phyloP scores from a whole-genome alignment of 2,113 vertebrate species.

The Melanocharis versteri region DNA sequence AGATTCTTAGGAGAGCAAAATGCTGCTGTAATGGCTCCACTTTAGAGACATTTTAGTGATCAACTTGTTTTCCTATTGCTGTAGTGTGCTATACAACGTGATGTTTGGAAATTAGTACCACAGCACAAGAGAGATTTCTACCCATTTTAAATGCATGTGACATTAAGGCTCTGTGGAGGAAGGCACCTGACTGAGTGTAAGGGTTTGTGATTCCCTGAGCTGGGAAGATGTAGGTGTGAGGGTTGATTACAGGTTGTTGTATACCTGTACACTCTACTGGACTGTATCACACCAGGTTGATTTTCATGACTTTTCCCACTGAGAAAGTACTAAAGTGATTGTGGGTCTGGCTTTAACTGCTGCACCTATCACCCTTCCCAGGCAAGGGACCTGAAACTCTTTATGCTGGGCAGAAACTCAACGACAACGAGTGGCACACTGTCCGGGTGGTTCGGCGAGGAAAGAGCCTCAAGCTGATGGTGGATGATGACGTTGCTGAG shows the following conservation, averaged over 20 bases:
- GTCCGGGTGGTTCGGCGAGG: conserved; percentile 90
- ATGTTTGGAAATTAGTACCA: background rate
- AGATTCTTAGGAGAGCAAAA: background rate
- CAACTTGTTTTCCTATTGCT: background rate
- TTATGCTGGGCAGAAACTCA: conserved; percentile 95
- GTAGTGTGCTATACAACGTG: background rate
- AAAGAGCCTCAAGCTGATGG: conserved; percentile 89
- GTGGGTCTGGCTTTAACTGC: conserved; percentile 34
- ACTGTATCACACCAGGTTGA: conserved; percentile 67
- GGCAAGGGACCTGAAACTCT: conserved; percentile 97
- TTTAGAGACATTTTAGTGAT: background rate
- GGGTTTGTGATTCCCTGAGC: background rate
- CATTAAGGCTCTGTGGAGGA: background rate
- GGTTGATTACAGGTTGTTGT: background rate
- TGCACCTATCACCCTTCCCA: conserved; percentile 65
- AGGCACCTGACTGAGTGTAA: background rate
- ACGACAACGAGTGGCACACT: conserved; percentile 97
- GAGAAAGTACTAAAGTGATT: background rate
- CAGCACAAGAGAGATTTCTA: background rate
- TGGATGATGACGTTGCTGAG: conserved; percentile 94
- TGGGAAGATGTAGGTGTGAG: background rate
- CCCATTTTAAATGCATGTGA: background rate
- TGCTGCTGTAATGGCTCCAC: background rate
- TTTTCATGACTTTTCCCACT: conserved; percentile 24
- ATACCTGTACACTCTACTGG: background rate